Evolutionary conservation across 2,888 invertebrate genomes (phyloP).

Genomic region (Sthenelais limicola): DNA sequence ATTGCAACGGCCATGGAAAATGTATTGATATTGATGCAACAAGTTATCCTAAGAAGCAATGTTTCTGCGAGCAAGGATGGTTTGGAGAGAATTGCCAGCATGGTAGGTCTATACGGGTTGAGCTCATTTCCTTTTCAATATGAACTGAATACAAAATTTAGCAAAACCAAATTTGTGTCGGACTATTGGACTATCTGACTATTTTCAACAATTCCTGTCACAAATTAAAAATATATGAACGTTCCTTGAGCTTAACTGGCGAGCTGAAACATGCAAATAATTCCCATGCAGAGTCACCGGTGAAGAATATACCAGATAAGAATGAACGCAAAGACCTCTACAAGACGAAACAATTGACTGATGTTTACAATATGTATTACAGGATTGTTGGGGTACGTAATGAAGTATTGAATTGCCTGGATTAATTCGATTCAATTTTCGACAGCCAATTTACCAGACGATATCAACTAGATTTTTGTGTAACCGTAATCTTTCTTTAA

Average conservation of each 20-base stretch:
- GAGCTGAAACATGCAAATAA: too few relatives aligned
- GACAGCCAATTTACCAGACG: too few relatives aligned
- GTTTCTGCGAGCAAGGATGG: slow-evolving; percentile 92
- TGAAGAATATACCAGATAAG: too few relatives aligned
- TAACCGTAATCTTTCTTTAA: too few relatives aligned
- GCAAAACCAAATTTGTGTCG: background rate
- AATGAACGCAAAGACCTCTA: slow-evolving; percentile 73
- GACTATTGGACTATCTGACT: background rate
- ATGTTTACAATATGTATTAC: slow-evolving; percentile 88
- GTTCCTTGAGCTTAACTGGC: too few relatives aligned
- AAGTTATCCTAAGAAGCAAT: slow-evolving; percentile 85
- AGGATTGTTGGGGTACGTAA: slow-evolving; percentile 80
- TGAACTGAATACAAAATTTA: background rate
- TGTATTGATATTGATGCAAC: slow-evolving; percentile 88
- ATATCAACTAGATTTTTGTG: too few relatives aligned
- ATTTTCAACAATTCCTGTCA: too few relatives aligned
- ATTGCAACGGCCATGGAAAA: slow-evolving; percentile 87
- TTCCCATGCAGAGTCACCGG: slow-evolving; percentile 37
- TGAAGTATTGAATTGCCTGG: too few relatives aligned
- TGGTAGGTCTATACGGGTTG: slow-evolving; percentile 76
- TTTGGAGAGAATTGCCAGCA: slow-evolving; percentile 88
- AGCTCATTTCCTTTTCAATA: background rate
- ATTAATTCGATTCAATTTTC: too few relatives aligned
- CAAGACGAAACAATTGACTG: slow-evolving; percentile 81
- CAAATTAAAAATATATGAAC: too few relatives aligned